Base-by-base conservation (phyloP, 2,797 vertebrate species). In the Smutsia temminckii region DNA sequence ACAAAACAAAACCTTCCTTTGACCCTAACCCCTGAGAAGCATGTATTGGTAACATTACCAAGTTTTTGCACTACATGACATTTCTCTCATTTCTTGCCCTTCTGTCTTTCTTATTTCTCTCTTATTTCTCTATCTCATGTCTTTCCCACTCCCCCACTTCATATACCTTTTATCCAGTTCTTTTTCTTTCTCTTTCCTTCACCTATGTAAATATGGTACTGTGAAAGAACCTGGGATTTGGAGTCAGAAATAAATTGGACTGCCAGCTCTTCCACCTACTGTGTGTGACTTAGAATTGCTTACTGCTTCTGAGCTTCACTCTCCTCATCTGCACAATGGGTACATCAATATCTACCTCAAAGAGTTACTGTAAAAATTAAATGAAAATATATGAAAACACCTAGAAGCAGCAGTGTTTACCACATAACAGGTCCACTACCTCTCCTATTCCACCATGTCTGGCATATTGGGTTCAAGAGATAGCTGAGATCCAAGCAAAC, bases 21-120 rank as follows among this genome's bases (percentile, higher is more conserved):
- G 57, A 93, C 5, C 21, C 23, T 87, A 37, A 92, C 7, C 49
- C 20, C 42, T 46, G 5, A 93, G 21, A 37, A 37, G 37, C 29
- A 92, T 68, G 29, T 59, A 84, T 23, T 49, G 13, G 40, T 71
- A 93, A 80, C 64, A 95, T 91, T 86, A 87, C 20, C 34, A 46
- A 78, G 40, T 77, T 96, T 96, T 55, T 93, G 49, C 40, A 95
- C 53, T 84, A 69, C 94, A 79, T 96, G 89, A 87, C 10, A 91
- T 92, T 91, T 94, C 59, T 63, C 61, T 87, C 57, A 80, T 55
- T 32, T 63, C 17, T 81, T 12, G 0, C 49, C 51, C 49, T n/a
- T 42, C 25, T 46, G 32, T 23, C 53, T 71, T 29, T 51, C 34
- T 57, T 46, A 37, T 85, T 46, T 81, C 37, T 55, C 12, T 88